A percentile compares a stretch with the other conserved stretches of the same genome.
phyloP scores from a whole-genome alignment of 2,797 vertebrate genomes.

The Pipistrellus kuhlii region DNA sequence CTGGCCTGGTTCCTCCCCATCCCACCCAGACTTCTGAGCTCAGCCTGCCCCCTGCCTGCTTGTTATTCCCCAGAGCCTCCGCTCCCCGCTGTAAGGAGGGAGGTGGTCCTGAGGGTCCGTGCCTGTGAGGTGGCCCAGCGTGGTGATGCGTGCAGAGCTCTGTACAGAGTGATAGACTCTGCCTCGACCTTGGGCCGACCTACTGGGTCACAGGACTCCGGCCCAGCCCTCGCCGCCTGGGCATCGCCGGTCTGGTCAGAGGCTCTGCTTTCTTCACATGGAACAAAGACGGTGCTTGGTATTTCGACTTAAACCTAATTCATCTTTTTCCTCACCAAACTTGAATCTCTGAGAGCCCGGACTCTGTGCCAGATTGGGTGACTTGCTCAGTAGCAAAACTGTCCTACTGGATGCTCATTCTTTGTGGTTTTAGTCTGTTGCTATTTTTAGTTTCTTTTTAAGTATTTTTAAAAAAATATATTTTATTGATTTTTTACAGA shows the following conservation, averaged over 20 bases:
- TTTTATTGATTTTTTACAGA: no score
- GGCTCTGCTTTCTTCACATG: background rate
- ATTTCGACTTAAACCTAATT: background rate
- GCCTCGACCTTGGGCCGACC: background rate
- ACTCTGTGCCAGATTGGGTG: background rate
- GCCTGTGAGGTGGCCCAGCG: no score
- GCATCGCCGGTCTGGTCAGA: background rate
- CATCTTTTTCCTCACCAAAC: background rate
- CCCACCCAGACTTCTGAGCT: background rate
- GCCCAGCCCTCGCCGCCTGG: background rate
- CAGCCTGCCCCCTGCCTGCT: background rate
- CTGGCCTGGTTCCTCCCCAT: background rate
- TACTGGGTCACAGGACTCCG: accelerated
- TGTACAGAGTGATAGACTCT: background rate
- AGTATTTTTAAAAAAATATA: no score
- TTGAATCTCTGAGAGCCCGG: background rate
- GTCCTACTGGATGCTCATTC: no score
- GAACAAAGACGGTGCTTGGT: background rate
- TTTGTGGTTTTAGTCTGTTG: background rate
- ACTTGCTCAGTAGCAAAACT: background rate
- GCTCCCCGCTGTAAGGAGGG: constrained; percentile 44
- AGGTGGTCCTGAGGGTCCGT: background rate
- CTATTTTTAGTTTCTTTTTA: background rate
- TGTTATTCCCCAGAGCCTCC: background rate
- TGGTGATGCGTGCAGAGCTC: background rate